Base-by-base conservation (phyloP, 23 tunicate species). In the Halocynthia aurantium region DNA sequence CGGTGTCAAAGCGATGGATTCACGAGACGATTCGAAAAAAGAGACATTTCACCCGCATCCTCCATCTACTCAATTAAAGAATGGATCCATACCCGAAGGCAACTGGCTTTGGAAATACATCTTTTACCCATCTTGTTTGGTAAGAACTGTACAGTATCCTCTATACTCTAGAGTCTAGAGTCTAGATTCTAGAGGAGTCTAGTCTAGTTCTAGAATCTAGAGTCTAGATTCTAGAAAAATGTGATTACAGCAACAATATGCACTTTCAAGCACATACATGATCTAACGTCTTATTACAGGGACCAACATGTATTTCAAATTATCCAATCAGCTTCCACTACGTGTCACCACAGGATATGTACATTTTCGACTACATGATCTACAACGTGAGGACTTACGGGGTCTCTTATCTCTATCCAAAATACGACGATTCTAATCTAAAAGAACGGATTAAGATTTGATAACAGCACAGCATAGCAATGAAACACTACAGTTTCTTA, bases 321-420 rank as follows among this genome's bases (percentile, higher is more conserved):
- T 71, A 70, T 54, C 77, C 87, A 44, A 87, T 87, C 21, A 76
- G 87, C 7, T 83, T 87, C 53, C 93, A 87, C 71, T 87, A 87
- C 80, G 71, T 87, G 7, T 57, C 53, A 7, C 82, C 87, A 7
- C 79, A 77, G 9, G 68, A 85, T 75, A 87, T 87, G 93, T 60
- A 83, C 6, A 44, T 77, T 8, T 52, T 77, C 50, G 75, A 87
- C 8, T 87, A 76, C 54, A 71, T 87, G 21, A 73, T 77, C 20
- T 87, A 87, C 63, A 69, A 81, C 65, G 65, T 85, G 8, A 52
- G 56, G 56, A 49, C 56, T 8, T 52, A 74, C 64, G 78, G 78
- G 9, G 13, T 74, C 31, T 9, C 64, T 5, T 49, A 74, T 54
- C 8, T 22, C 8, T 74, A 74, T 54, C 10, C 60, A 74, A 53